A percentile compares a stretch with the other conserved stretches of the same genome.
These are phyloP conservation scores for Ellobium chinense DNA, from an alignment of 2,888 invertebrate genomes.

Conservation along the genomic window DNA sequence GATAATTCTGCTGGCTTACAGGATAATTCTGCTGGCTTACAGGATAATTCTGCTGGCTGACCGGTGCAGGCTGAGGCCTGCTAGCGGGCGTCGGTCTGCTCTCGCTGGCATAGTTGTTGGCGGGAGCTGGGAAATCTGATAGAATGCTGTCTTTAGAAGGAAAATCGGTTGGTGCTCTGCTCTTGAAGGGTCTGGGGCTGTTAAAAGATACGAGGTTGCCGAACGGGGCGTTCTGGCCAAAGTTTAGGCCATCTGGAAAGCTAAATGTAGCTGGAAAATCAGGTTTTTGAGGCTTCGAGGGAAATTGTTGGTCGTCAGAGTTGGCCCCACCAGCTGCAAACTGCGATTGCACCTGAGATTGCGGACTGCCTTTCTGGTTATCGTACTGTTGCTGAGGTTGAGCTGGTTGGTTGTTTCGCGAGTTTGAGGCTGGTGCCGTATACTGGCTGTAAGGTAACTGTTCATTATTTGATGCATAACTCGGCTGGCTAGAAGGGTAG, in stretches of 20 bases:
- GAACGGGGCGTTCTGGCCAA: conserved; percentile 2
- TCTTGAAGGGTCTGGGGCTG: conserved; percentile 1
- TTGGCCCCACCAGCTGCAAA: background rate
- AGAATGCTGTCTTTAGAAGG: background rate
- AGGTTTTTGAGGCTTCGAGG: background rate
- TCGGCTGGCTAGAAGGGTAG: background rate
- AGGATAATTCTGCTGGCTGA: background rate
- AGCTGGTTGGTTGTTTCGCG: no score
- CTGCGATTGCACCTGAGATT: background rate
- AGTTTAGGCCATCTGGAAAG: background rate
- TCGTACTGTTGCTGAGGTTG: background rate
- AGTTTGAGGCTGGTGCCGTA: background rate
- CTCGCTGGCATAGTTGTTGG: background rate
- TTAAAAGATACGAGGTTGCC: background rate
- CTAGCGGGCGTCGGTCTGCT: background rate
- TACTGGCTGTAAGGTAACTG: background rate
- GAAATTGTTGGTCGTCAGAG: background rate
- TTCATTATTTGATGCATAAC: background rate
- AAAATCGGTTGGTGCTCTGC: background rate
- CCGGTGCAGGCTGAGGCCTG: background rate
- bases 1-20: no score
- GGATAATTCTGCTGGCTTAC: no score
- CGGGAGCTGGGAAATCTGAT: background rate
- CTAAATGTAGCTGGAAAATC: background rate
- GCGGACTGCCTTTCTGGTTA: background rate